These are phyloP conservation scores for Palythoa grandis DNA, from an alignment of 92 coral and sea anemone genomes.

Conservation along the genomic window DNA sequence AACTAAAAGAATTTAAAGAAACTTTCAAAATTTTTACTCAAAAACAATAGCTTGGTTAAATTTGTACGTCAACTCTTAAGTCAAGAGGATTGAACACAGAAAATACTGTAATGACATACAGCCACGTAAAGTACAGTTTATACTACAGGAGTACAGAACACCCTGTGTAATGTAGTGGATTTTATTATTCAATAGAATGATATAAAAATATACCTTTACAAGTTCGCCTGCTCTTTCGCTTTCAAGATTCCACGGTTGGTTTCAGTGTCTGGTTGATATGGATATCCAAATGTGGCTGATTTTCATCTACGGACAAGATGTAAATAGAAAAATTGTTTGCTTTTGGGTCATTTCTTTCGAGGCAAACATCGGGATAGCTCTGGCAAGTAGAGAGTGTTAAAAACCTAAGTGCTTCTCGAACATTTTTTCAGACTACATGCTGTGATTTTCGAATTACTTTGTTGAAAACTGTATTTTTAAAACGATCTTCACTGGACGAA, in stretches of 20 bases:
- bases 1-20: no score
- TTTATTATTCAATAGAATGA: no score
- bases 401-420: background rate
- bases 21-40: no score
- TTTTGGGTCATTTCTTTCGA: background rate
- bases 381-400: background rate
- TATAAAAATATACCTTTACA: no score
- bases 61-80: no score
- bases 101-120: no score
- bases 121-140: no score
- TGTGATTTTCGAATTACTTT: conserved; percentile 19
- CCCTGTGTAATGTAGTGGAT: no score
- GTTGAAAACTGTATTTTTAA: conserved; percentile 1
- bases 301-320: conserved; percentile 10
- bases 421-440: background rate
- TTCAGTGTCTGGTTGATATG: background rate
- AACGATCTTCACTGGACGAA: conserved; percentile 7
- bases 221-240: background rate
- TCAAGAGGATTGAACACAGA: no score
- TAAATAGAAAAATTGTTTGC: conserved; percentile 14
- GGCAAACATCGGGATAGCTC: background rate
- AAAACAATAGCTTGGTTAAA: no score
- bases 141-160: no score
- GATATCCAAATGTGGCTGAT: background rate
- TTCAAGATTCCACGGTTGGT: background rate